Evolutionary conservation across 2,888 invertebrate genomes (phyloP), one percentile per base, ranked within the genome.

Genomic region (Salpingus planirostris): DNA sequence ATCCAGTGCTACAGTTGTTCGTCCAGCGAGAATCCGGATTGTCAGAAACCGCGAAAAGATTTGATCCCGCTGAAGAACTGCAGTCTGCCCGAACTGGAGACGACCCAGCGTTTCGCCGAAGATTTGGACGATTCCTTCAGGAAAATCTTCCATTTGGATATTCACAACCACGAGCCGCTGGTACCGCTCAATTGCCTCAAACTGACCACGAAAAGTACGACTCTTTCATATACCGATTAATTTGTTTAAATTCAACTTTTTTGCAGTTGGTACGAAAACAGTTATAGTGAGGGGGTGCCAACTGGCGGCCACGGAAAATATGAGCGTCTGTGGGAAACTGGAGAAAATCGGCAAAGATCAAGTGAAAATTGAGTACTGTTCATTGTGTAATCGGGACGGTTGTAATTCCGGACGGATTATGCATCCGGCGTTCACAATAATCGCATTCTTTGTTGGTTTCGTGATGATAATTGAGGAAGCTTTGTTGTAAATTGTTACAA

Each of bases 351-450:
- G 44, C 2, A 48, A 52, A 4, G 49, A 52, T 11, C 42, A 42
- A 10, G 34, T 60, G 11, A 44, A 43, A 22, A 51, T 46, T 7
- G 33, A 43, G 13, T 50, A 58, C 34, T 64, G 63, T 40, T 53
- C 56, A 2, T 44, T 68, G 23, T 75, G 75, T 50, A 63, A 68
- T 49, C 65, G 62, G 37, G 73, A 75, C 36, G 64, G 57, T 31
- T 75, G 75, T 60, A 75, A 75, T 44, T 41, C 48, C 4, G 47
- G n/a, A n/a, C n/a, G n/a, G n/a, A n/a, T n/a, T n/a, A n/a, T n/a
- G n/a, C n/a, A n/a, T n/a, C n/a, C n/a, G n/a, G n/a, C n/a, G n/a
- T n/a, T n/a, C n/a, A n/a, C n/a, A n/a, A n/a, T n/a, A n/a, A n/a
- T n/a, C n/a, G n/a, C n/a, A n/a, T n/a, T n/a, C n/a, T n/a, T n/a